phyloP scores from a whole-genome alignment of 2,113 vertebrate genomes.

The Tyrannus savana region DNA sequence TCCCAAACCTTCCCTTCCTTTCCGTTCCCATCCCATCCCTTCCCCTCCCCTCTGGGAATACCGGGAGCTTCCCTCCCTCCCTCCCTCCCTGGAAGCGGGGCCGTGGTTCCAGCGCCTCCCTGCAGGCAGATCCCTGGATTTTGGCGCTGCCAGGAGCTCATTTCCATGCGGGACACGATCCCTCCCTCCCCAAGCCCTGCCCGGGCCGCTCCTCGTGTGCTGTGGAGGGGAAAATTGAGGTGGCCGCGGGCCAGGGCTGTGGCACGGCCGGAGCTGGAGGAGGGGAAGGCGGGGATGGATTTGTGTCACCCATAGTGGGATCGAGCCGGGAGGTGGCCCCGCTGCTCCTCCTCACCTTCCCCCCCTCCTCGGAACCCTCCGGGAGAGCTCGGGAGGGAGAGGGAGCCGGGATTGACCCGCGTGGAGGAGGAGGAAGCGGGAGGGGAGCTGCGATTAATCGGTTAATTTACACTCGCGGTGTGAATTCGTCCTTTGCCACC shows the following conservation, averaged over 20 bases:
- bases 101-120: neutral
- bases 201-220: slow-evolving; percentile 38
- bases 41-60: neutral
- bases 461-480: accelerated
- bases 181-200: neutral
- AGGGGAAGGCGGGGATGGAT: neutral
- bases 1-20: neutral
- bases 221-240: slow-evolving; percentile 60
- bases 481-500: neutral
- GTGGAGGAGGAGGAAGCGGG: no score
- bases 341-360: no score
- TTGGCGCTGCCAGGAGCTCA: slow-evolving; percentile 28
- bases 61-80: no score
- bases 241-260: neutral
- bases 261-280: neutral
- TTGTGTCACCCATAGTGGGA: no score
- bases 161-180: slow-evolving; percentile 33
- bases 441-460: neutral
- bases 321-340: neutral
- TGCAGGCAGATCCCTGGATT: neutral
- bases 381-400: neutral
- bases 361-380: no score
- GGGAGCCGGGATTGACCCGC: neutral
- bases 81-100: no score
- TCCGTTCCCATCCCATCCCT: no score